Evolutionary conservation across 2,888 invertebrate genomes (phyloP).

Genomic region (Papilio elwesi): DNA sequence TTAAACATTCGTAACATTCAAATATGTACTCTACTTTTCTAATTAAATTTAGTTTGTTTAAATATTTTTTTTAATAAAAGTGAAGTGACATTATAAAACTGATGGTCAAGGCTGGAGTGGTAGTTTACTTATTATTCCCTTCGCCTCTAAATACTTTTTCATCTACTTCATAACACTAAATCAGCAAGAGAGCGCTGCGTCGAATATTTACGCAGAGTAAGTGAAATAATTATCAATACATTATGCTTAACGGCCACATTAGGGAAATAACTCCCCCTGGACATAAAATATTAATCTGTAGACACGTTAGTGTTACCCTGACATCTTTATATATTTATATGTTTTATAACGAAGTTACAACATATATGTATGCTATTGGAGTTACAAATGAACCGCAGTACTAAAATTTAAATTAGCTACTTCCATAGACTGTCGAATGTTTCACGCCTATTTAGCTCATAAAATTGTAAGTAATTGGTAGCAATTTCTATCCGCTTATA

Average conservation of each 20-base stretch:
- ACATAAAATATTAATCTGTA: constrained; percentile 67
- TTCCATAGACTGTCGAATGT: no score
- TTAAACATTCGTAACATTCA: no score
- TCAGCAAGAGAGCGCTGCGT: constrained; percentile 42
- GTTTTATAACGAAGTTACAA: constrained; percentile 10
- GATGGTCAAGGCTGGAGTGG: no score
- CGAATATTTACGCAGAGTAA: constrained; percentile 64
- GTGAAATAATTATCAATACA: constrained; percentile 77
- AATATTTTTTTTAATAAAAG: no score
- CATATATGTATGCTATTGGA: not conserved
- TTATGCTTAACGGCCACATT: constrained; percentile 73
- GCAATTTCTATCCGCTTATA: no score
- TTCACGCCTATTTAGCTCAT: no score
- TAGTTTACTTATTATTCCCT: no score
- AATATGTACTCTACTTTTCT: no score
- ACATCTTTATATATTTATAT: constrained; percentile 33
- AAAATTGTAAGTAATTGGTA: no score
- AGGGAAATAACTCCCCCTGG: constrained; percentile 69
- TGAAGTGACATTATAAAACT: no score
- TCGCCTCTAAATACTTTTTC: constrained; percentile 14
- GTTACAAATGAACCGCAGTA: not conserved
- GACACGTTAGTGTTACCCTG: constrained; percentile 39
- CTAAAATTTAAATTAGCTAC: not conserved
- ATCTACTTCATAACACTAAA: constrained; percentile 38
- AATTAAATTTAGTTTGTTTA: no score